These are phyloP conservation scores for Aspidiotus destructor DNA, from an alignment of 2,888 invertebrate species.

Conservation along the genomic window DNA sequence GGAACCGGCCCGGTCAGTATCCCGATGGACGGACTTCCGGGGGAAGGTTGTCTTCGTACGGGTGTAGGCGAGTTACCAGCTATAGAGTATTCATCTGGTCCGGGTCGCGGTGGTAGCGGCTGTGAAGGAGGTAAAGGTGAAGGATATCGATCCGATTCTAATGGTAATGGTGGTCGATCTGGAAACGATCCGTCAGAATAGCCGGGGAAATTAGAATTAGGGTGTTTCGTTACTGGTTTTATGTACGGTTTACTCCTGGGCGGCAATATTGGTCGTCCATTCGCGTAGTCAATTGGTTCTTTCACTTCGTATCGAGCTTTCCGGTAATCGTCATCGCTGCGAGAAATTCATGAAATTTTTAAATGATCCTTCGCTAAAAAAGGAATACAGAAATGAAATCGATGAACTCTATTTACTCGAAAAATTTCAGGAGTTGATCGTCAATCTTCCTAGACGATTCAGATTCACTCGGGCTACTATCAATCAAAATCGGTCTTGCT, in stretches of 20 bases:
- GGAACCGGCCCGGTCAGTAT: constrained; percentile 44
- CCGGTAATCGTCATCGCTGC: constrained; percentile 17
- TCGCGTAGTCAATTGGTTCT: constrained; percentile 13
- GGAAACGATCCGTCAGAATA: constrained; percentile 20
- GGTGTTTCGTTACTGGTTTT: neutral
- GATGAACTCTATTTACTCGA: constrained; percentile 1
- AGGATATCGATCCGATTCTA: constrained; percentile 11
- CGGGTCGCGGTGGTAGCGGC: neutral
- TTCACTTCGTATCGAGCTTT: constrained; percentile 29
- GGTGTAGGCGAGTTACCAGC: constrained; percentile 24
- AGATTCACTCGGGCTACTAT: constrained; percentile 7
- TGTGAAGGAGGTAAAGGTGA: neutral
- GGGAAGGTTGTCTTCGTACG: constrained; percentile 29
- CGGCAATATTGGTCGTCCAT: constrained; percentile 12
- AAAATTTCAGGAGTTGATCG: constrained; percentile 18
- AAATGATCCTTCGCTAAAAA: neutral
- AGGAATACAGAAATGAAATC: neutral
- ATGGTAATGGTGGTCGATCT: constrained; percentile 14
- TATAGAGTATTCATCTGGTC: constrained; percentile 25
- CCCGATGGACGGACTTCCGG: constrained; percentile 35
- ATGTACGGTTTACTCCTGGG: constrained; percentile 12
- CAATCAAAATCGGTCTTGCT: constrained; percentile 28
- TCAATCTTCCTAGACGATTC: constrained; percentile 20
- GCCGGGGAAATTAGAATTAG: constrained; percentile 10
- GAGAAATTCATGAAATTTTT: neutral